Evolutionary conservation across 2,888 invertebrate species (phyloP).

Genomic region (Endomychus coccineus): DNA sequence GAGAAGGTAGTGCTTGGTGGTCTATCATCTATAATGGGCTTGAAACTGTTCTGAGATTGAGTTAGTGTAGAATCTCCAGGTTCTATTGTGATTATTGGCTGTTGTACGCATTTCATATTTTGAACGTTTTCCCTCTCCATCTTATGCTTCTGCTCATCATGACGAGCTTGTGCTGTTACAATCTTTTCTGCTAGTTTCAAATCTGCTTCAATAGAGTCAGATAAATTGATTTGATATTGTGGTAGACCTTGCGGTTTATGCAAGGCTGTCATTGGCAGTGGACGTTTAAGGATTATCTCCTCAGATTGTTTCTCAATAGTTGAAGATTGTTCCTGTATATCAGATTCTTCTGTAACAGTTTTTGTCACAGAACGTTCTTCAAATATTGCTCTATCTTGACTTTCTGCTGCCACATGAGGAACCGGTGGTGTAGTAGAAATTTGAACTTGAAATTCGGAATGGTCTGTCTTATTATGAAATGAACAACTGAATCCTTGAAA

Average conservation of each 20-base stretch:
- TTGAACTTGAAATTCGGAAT: conserved; percentile 32
- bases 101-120: not conserved
- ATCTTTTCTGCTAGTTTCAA: conserved; percentile 29
- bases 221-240: conserved; percentile 56
- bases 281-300: conserved; percentile 32
- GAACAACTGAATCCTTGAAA: conserved; percentile 35
- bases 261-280: conserved; percentile 35
- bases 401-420: conserved; percentile 8
- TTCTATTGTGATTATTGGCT: conserved; percentile 9
- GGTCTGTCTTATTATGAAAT: conserved; percentile 34
- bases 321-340: conserved; percentile 13
- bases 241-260: conserved; percentile 58
- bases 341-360: conserved; percentile 26
- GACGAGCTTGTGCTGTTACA: conserved; percentile 24
- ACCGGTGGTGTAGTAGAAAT: conserved; percentile 32
- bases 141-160: conserved; percentile 24
- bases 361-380: conserved; percentile 1
- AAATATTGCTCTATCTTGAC: conserved; percentile 1
- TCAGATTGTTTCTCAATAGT: conserved; percentile 30
- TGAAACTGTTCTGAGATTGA: conserved; percentile 43
- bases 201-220: conserved; percentile 32
- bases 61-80: conserved; percentile 39
- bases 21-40: conserved; percentile 54
- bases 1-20: conserved; percentile 46
- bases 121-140: conserved; percentile 11